Base-by-base conservation (phyloP, 1,140 invertebrate genomes). In the Mycetomoellerius zeteki region DNA sequence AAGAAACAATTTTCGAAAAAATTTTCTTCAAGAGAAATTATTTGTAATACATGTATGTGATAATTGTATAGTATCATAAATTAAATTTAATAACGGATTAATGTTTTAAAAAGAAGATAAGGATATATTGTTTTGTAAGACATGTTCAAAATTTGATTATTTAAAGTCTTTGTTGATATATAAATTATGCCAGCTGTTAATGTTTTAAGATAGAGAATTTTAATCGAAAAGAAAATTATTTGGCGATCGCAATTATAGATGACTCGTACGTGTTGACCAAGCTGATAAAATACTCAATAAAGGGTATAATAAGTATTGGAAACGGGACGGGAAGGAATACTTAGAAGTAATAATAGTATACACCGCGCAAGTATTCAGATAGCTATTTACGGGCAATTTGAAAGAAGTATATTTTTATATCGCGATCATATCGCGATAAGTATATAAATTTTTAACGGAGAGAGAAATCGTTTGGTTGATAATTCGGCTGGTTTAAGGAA, bases 351-450 rank as follows among this genome's bases (percentile, higher is more conserved):
- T 84, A 75, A 78, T 85, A 76, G 75, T 78, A 72, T 56, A 75
- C 21, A 69, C 50, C 43, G 60, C 64, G 75, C 67, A 88, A 90
- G 88, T 89, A 86, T 81, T 80, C 60, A 62, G 47, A 71, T 85
- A 62, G 27, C 56, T 82, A 86, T 85, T 69, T 87, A 87, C 21
- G 54, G 30, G 86, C 56, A 71, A 67, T 56, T 81, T 56, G 33
- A 84, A 73, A 90, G 85, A 89, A 54, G 30, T 85, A 60, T 90
- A 89, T 90, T 90, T 90, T 90, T 90, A 65, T 86, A 89, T 89
- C 85, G 88, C 71, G 77, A 86, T 64, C 2, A 24, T 8, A 4
- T 89, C 71, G 80, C 82, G 84, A 89, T 89, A 80, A 67, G 16
- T 69, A 24, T 76, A 80, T 65, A 47, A 72, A 75, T 85, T 88